These are phyloP conservation scores for Gastrophysa polygoni DNA, from an alignment of 2,888 invertebrate species.

Conservation along the genomic window DNA sequence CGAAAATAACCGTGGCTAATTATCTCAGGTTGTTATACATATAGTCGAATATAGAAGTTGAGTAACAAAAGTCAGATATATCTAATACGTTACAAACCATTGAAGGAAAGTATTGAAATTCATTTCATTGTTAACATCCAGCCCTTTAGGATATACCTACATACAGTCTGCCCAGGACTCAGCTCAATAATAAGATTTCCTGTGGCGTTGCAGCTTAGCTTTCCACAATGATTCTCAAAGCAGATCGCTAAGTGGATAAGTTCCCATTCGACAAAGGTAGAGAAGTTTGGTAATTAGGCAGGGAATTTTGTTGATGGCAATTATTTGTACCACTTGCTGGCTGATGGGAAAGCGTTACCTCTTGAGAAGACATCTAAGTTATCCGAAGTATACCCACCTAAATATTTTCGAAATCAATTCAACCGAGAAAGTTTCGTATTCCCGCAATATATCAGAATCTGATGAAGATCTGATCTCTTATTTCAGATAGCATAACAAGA, in stretches of 20 bases:
- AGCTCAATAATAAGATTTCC: slow-evolving; percentile 28
- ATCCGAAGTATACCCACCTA: too few relatives aligned
- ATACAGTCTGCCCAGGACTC: slow-evolving; percentile 1
- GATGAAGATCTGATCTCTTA: too few relatives aligned
- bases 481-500: too few relatives aligned
- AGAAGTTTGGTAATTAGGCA: slow-evolving; percentile 26
- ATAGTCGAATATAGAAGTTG: background rate
- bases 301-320: slow-evolving; percentile 17
- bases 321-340: slow-evolving; percentile 27
- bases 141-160: slow-evolving; percentile 13
- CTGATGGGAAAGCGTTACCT: slow-evolving; percentile 9
- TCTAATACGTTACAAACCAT: background rate
- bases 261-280: slow-evolving; percentile 26
- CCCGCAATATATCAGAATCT: too few relatives aligned
- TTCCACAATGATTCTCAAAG: slow-evolving; percentile 16
- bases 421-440: too few relatives aligned
- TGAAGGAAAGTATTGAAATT: slow-evolving; percentile 19
- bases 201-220: slow-evolving; percentile 21
- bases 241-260: slow-evolving; percentile 30
- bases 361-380: too few relatives aligned
- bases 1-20: background rate
- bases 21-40: background rate
- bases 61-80: slow-evolving; percentile 9
- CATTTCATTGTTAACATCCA: slow-evolving; percentile 17
- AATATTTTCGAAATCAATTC: too few relatives aligned